Conservation (phyloP, 2,113 vertebrate genomes). For the Platysternon megacephalum region DNA sequence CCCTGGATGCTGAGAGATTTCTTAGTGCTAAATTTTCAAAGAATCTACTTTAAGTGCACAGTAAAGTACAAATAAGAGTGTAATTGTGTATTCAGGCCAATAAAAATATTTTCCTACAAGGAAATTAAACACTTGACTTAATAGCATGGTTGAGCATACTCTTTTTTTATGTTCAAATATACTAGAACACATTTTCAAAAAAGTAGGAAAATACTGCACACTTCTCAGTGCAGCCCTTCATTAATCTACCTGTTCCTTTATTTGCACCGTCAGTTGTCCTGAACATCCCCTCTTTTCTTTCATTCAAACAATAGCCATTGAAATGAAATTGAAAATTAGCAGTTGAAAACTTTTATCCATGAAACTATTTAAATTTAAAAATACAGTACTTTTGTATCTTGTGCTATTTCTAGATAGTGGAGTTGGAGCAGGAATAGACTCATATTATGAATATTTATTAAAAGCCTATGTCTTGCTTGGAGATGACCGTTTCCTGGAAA, state of each 20-base stretch:
- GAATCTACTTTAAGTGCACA: not conserved
- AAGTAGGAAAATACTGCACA: not conserved
- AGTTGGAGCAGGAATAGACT: constrained; percentile 98
- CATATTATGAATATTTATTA: constrained; percentile 97
- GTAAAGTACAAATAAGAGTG: not conserved
- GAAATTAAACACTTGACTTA: not conserved
- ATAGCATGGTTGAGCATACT: rapidly evolving
- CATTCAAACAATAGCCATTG: not conserved
- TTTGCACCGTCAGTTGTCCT: not conserved
- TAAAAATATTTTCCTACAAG: not conserved
- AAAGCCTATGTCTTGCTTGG: constrained; percentile 98
- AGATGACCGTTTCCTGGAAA: constrained; percentile 95
- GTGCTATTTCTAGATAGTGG: constrained; percentile 88
- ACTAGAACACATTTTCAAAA: too few species aligned
- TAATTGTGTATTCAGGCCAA: not conserved
- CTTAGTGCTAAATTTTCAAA: not conserved
- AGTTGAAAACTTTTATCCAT: not conserved
- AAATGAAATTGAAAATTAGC: not conserved
- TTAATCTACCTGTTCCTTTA: not conserved
- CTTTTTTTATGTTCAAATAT: not conserved
- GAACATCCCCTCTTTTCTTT: not conserved
- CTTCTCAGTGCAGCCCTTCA: not conserved
- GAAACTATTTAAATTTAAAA: not conserved
- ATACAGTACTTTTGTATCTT: constrained; percentile 4
- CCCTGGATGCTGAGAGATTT: not conserved